Evolutionary conservation across 2,113 vertebrate species (phyloP).

Genomic region (Cottus gobio): DNA sequence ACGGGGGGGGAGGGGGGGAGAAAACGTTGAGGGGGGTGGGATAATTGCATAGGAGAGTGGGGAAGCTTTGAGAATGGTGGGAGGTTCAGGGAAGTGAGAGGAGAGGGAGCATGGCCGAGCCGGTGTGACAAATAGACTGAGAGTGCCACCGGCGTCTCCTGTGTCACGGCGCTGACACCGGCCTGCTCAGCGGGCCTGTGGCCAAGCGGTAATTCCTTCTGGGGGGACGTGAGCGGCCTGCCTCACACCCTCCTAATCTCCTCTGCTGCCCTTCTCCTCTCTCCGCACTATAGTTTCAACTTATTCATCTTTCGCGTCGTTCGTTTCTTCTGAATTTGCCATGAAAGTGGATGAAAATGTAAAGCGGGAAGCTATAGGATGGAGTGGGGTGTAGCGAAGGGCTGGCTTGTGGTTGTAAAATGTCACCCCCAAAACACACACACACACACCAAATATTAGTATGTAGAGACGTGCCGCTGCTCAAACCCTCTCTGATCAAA

Average conservation of each 20-base stretch:
- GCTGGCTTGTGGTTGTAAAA: conserved; percentile 43
- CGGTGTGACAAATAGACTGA: conserved; percentile 63
- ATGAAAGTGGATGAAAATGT: background rate
- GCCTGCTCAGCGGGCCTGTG: conserved; percentile 32
- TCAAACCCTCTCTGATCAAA: conserved; percentile 73
- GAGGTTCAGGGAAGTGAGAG: conserved; percentile 4
- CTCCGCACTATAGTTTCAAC: background rate
- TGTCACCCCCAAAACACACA: conserved; percentile 22
- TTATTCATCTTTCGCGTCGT: conserved; percentile 1
- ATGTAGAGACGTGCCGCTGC: conserved; percentile 40
- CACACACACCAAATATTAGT: conserved; percentile 46
- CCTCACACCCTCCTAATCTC: conserved; percentile 24
- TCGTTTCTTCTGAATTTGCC: conserved; percentile 11
- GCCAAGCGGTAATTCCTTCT: conserved; percentile 60
- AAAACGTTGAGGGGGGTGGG: background rate
- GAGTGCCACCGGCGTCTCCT: conserved; percentile 47
- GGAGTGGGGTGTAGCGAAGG: conserved; percentile 18
- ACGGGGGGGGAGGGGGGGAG: background rate
- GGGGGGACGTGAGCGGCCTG: conserved; percentile 45
- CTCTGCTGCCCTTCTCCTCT: conserved; percentile 8
- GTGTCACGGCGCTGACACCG: conserved; percentile 53
- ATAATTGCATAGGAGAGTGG: conserved; percentile 43
- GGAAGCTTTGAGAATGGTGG: conserved; percentile 13
- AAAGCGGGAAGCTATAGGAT: background rate
- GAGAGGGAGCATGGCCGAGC: conserved; percentile 1